Percentiles rank a stretch among this genome's conserved stretches.
Conservation (phyloP, 1,140 invertebrate genomes). For the Drosophila virilis region DNA sequence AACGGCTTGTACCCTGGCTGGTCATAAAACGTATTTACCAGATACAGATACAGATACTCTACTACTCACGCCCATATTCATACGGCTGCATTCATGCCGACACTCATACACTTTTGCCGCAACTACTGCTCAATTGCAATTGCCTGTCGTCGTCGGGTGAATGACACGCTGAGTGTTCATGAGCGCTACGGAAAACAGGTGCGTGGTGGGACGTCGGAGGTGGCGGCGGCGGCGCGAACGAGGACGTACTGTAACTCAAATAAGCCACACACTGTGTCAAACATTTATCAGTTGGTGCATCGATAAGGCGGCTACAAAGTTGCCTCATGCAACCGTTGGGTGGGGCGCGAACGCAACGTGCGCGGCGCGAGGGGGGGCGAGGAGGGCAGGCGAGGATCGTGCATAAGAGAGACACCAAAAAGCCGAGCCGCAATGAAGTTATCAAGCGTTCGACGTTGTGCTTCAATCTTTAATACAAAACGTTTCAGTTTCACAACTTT, state of each 20-base stretch:
- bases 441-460: conserved; percentile 1
- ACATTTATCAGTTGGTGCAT: conserved; percentile 72
- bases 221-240: background rate
- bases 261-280: conserved; percentile 68
- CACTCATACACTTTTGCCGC: background rate
- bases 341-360: background rate
- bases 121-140: conserved; percentile 44
- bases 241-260: conserved; percentile 41
- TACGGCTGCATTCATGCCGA: conserved; percentile 2
- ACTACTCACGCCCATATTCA: conserved; percentile 18
- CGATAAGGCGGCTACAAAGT: conserved; percentile 74
- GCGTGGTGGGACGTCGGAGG: background rate
- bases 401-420: background rate
- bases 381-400: background rate
- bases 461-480: conserved; percentile 53
- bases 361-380: background rate
- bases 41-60: conserved; percentile 54
- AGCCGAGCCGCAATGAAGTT: too few relatives aligned
- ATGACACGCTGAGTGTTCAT: conserved; percentile 50
- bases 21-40: conserved; percentile 68
- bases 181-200: background rate
- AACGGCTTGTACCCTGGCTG: conserved; percentile 18
- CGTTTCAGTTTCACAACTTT: conserved; percentile 69
- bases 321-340: conserved; percentile 28
- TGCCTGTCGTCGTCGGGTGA: conserved; percentile 33